These are phyloP conservation scores for Drosophila varians DNA, from an alignment of 1,140 invertebrate species.

Conservation along the genomic window DNA sequence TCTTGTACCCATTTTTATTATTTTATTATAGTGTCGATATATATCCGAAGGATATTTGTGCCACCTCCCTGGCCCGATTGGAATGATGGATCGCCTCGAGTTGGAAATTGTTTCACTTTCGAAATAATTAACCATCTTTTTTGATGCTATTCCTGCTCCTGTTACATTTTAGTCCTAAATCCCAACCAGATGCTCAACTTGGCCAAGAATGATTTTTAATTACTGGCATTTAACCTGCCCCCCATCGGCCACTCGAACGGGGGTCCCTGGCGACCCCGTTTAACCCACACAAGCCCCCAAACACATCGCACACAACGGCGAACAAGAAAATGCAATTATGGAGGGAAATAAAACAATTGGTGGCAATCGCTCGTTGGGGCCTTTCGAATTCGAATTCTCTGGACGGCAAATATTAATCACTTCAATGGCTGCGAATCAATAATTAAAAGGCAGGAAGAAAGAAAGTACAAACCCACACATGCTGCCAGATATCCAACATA, in stretches of 20 bases:
- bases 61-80: neutral
- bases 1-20: no score
- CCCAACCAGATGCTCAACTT: neutral
- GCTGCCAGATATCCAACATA: conserved; percentile 39
- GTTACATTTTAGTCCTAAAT: neutral
- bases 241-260: neutral
- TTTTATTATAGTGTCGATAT: neutral
- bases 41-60: neutral
- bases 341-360: conserved; percentile 63
- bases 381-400: neutral
- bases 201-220: conserved; percentile 21
- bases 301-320: conserved; percentile 7
- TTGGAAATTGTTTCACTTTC: neutral
- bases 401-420: conserved; percentile 68
- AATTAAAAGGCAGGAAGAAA: conserved; percentile 64
- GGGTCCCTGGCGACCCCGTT: neutral
- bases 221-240: conserved; percentile 27
- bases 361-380: conserved; percentile 21
- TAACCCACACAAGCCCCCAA: neutral
- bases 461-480: conserved; percentile 3
- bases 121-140: conserved; percentile 4
- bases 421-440: conserved; percentile 64
- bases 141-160: neutral
- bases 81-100: conserved; percentile 8
- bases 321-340: conserved; percentile 77